phyloP scores from a whole-genome alignment of 2,888 invertebrate species.

The Chrysolina haemoptera region DNA sequence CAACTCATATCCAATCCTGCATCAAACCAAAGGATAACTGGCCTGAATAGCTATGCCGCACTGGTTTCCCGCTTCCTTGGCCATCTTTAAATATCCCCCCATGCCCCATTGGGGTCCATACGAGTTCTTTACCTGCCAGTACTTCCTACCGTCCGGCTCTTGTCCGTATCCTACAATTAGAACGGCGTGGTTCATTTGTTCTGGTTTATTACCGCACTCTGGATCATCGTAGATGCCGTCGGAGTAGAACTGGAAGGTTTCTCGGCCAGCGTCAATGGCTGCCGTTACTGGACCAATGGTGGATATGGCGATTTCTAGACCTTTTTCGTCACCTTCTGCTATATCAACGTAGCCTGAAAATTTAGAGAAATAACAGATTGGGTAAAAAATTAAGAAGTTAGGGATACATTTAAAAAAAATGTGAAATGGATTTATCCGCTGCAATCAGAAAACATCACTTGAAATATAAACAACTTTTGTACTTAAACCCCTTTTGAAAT shows the following conservation, averaged over 20 bases:
- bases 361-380: constrained; percentile 52
- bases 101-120: constrained; percentile 71
- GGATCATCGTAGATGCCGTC: constrained; percentile 87
- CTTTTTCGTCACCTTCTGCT: constrained; percentile 80
- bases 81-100: constrained; percentile 64
- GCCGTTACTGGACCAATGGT: constrained; percentile 89
- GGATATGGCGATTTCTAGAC: constrained; percentile 84
- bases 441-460: too few relatives aligned
- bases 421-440: too few relatives aligned
- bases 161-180: constrained; percentile 86
- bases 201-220: constrained; percentile 75
- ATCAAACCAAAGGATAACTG: constrained; percentile 85
- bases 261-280: constrained; percentile 90
- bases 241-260: constrained; percentile 89
- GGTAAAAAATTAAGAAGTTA: too few relatives aligned
- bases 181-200: constrained; percentile 87
- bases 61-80: constrained; percentile 74
- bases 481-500: too few relatives aligned
- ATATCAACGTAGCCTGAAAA: constrained; percentile 82
- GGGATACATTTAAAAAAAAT: too few relatives aligned
- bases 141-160: constrained; percentile 74
- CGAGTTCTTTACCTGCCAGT: constrained; percentile 82
- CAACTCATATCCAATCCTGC: neutral
- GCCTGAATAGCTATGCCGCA: constrained; percentile 88
- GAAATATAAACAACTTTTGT: too few relatives aligned